phyloP scores from a whole-genome alignment of 2,113 vertebrate genomes.

The Phoxinus phoxinus region DNA sequence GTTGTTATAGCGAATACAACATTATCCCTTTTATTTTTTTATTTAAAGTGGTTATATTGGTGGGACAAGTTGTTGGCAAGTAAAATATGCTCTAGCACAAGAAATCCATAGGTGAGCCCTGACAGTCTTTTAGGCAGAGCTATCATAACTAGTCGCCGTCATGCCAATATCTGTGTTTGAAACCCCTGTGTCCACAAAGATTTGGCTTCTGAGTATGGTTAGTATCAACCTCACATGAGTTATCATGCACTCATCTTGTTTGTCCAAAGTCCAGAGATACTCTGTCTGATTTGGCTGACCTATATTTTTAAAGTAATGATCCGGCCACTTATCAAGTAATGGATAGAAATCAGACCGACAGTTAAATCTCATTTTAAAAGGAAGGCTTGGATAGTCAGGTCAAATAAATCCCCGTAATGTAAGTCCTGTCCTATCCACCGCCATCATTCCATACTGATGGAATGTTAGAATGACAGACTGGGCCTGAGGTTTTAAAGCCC shows the following conservation, averaged over 20 bases:
- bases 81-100: neutral
- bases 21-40: too few relatives aligned
- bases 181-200: neutral
- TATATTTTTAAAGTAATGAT: slow-evolving; percentile 27
- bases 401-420: slow-evolving; percentile 16
- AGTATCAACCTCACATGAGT: neutral
- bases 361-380: slow-evolving; percentile 5
- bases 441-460: neutral
- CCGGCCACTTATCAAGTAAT: neutral
- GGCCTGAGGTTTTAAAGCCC: neutral
- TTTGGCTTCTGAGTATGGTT: neutral
- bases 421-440: neutral
- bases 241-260: slow-evolving; percentile 47
- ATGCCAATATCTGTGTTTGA: neutral
- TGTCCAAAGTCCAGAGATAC: slow-evolving; percentile 46
- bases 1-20: too few relatives aligned
- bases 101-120: neutral
- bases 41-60: neutral
- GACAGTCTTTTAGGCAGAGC: neutral
- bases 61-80: too few relatives aligned
- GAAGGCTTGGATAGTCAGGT: neutral
- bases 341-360: slow-evolving; percentile 11
- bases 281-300: slow-evolving; percentile 38
- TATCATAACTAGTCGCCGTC: neutral
- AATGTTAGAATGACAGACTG: slow-evolving; percentile 23